Evolutionary conservation across 2,113 vertebrate species (phyloP), one percentile per base, ranked within the genome.

Genomic region (Callocephalon fimbriatum): DNA sequence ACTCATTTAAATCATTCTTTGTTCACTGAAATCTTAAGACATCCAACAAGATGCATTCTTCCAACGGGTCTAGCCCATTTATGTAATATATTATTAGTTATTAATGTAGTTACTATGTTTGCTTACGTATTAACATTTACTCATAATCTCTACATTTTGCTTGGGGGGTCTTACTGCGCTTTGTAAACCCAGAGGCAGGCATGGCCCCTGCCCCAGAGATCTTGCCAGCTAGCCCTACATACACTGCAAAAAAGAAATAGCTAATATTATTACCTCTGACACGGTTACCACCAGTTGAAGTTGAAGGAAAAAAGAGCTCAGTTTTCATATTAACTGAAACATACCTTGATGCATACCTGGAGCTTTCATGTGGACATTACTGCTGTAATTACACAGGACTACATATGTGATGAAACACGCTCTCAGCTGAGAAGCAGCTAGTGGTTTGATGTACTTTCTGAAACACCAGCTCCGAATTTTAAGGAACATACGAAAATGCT

Each of bases 151-250:
- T 83, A 9, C 12, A 12, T 77, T 86, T 35, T 82, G 38, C 26
- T n/a, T 45, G 29, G n/a, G 35, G 67, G 12, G 20, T 83, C 26
- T 79, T 86, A 53, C 1, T 80, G 42, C 11, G 25, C 19, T 66
- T 32, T 37, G 45, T 87, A 77, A 71, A 76, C 45, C 40, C 17
- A 63, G 45, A 61, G 19, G 5, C 12, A 62, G 75, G 17, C 40
- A 70, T 0, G 0, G 40, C 65, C 32, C 15, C 29, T 83, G 15
- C 15, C 22, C 20, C 7, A 12, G 44, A 31, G 50, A 12, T 48
- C n/a, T 73, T 74, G 71, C n/a, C 31, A 80, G 20, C 23, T 44
- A 90, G 29, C 18, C 19, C 31, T 21, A 8, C 32, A 40, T 32
- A 79, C 88, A 68, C 15, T 4, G 2, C 48, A 35, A 16, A 53